phyloP scores from a whole-genome alignment of 2,888 invertebrate genomes.

The Capitulum mitella region DNA sequence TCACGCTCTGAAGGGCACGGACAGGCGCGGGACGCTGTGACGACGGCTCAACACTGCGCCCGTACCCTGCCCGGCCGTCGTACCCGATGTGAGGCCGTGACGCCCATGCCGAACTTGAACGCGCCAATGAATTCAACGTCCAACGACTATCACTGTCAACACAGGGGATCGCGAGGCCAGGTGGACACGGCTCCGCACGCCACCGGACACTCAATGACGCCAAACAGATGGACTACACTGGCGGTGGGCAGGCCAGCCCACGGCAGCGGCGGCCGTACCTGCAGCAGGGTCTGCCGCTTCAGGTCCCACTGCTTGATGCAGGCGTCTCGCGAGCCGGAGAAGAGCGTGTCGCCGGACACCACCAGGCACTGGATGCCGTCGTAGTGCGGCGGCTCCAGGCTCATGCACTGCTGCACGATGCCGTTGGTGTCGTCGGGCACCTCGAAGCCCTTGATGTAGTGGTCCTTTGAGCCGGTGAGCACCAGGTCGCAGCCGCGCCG shows the following conservation, averaged over 20 bases:
- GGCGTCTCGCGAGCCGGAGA: conserved; percentile 76
- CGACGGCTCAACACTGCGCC: background rate
- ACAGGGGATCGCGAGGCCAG: too few species aligned
- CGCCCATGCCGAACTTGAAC: too few species aligned
- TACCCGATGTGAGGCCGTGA: too few species aligned
- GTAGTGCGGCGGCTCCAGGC: conserved; percentile 77
- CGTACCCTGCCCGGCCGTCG: too few species aligned
- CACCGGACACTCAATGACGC: too few species aligned
- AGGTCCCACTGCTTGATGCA: conserved; percentile 80
- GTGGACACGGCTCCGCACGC: too few species aligned
- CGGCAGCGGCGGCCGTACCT: too few species aligned
- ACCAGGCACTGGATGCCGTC: conserved; percentile 78
- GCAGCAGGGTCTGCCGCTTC: conserved; percentile 34
- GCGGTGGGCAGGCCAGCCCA: too few species aligned
- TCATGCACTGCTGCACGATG: conserved; percentile 54
- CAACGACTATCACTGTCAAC: too few species aligned
- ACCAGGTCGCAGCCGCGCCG: conserved; percentile 54
- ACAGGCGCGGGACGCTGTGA: background rate
- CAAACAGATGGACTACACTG: too few species aligned
- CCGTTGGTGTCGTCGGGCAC: conserved; percentile 45
- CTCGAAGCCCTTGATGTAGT: conserved; percentile 63
- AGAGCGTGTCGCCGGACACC: conserved; percentile 58
- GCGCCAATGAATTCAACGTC: too few species aligned
- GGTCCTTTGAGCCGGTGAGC: conserved; percentile 78
- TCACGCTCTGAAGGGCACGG: conserved; percentile 52